Evolutionary conservation across 35 echinoderm and acorn worm genomes (phyloP), one percentile per base, ranked within the genome.

Genomic region (Strongylocentrotus purpuratus): DNA sequence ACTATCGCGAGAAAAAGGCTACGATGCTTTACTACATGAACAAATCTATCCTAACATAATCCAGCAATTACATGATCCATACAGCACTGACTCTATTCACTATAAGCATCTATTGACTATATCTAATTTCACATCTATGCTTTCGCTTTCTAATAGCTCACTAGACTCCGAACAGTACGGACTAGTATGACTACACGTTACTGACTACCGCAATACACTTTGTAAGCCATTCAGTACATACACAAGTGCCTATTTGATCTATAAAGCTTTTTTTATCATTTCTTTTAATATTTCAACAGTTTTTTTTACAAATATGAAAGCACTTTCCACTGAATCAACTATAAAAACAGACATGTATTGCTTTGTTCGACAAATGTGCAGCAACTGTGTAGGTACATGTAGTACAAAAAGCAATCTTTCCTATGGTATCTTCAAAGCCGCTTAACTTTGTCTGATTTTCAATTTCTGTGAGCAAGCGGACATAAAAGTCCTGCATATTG

Each of bases 261-360:
- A 4, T n/a, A n/a, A 22, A 78, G 65, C 65, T 4, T n/a, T 78
- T 70, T 70, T 70, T 70, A 70, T 70, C 2, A 78, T 31, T 78
- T 28, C 20, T 78, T n/a, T n/a, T 78, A 22, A 8, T 78, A 78
- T 28, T 78, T 78, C 65, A 78, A 78, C 65, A 7, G 4, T 8
- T 78, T 78, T 78, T 78, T 7, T 31, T 78, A 78, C 65, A 78
- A 78, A 78, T 78, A 2, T 78, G 65, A 78, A 78, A 78, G 65
- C 65, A 78, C 65, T 78, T 78, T 78, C 65, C 65, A 78, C 65
- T 28, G 65, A 78, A 78, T 78, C 20, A 28, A 78, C 65, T 78
- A 78, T 78, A 78, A 78, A 78, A 78, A 78, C 65, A n/a, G 65
- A 78, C 65, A 78, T n/a, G 50, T 78, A 78, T 78, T 78, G 65